Percentiles rank a stretch among this genome's conserved stretches.
These are phyloP conservation scores for Heterocephalus glaber DNA, from an alignment of 2,113 vertebrate species.

Conservation along the genomic window DNA sequence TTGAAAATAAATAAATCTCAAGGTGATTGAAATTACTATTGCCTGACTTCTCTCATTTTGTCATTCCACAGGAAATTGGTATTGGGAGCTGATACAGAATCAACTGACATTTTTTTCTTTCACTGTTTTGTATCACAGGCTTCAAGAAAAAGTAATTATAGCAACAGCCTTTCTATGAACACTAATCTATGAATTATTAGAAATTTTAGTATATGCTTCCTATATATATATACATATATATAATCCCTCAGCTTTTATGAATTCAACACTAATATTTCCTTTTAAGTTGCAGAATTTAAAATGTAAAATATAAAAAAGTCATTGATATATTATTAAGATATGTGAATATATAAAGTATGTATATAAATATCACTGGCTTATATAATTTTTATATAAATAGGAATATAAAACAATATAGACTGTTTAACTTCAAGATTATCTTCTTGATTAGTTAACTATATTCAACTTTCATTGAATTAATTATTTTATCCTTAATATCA, in stretches of 20 bases:
- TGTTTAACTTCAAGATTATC: background rate
- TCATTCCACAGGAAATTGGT: constrained; percentile 43
- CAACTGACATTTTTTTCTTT: constrained; percentile 36
- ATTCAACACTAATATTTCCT: background rate
- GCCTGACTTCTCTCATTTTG: constrained; percentile 44
- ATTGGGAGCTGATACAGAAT: background rate
- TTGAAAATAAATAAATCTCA: constrained; percentile 74
- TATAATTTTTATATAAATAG: background rate
- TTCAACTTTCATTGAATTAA: background rate
- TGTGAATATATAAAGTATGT: background rate
- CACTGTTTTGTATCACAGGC: background rate
- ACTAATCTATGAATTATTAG: background rate
- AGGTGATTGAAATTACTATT: constrained; percentile 71
- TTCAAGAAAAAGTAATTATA: constrained; percentile 21
- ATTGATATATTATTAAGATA: background rate
- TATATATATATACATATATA: constrained; percentile 17
- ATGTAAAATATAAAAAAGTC: background rate
- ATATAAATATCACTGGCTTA: background rate
- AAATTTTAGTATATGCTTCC: background rate
- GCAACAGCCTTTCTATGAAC: background rate
- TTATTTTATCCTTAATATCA: background rate
- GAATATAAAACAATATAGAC: background rate
- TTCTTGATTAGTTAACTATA: background rate
- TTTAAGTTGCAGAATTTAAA: background rate
- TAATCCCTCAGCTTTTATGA: background rate